A percentile compares a stretch with the other conserved stretches of the same genome.
Evolutionary conservation across 2,888 invertebrate species (phyloP).

Genomic region (Mythimna impura): DNA sequence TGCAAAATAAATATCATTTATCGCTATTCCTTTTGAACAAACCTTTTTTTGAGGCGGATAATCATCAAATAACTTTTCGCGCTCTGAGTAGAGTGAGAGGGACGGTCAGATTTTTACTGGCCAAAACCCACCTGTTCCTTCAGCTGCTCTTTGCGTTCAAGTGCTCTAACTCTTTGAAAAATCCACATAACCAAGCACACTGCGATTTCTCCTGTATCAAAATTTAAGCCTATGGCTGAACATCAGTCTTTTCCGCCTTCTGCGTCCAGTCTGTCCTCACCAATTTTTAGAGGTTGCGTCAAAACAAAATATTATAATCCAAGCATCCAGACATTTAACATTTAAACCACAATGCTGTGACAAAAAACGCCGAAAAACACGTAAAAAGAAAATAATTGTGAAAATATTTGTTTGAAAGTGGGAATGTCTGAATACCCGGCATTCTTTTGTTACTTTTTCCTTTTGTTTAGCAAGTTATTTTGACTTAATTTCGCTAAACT

Average conservation of each 20-base stretch:
- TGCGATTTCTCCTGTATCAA: too few relatives aligned
- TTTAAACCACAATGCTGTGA: conserved; percentile 47
- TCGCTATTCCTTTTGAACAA: too few relatives aligned
- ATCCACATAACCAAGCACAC: background rate
- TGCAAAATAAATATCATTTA: too few relatives aligned
- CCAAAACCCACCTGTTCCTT: too few relatives aligned
- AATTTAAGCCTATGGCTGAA: too few relatives aligned
- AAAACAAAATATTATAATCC: conserved; percentile 18
- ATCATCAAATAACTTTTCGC: too few relatives aligned
- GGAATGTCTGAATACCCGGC: conserved; percentile 48
- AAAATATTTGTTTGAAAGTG: conserved; percentile 63
- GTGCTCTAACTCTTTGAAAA: too few relatives aligned
- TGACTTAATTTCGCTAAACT: conserved; percentile 58
- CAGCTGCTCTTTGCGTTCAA: too few relatives aligned
- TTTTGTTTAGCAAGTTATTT: conserved; percentile 63
- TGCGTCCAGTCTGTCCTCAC: background rate
- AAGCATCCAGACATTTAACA: conserved; percentile 27
- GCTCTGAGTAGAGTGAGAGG: too few relatives aligned
- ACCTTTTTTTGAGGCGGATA: too few relatives aligned
- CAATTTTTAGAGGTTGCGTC: background rate
- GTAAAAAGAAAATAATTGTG: conserved; percentile 45
- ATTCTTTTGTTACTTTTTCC: conserved; percentile 66
- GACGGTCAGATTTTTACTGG: too few relatives aligned
- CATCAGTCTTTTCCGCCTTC: background rate
- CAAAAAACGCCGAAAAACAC: conserved; percentile 53